Base-by-base conservation (phyloP, 2,797 vertebrate genomes). In the Decapterus maruadsi region DNA sequence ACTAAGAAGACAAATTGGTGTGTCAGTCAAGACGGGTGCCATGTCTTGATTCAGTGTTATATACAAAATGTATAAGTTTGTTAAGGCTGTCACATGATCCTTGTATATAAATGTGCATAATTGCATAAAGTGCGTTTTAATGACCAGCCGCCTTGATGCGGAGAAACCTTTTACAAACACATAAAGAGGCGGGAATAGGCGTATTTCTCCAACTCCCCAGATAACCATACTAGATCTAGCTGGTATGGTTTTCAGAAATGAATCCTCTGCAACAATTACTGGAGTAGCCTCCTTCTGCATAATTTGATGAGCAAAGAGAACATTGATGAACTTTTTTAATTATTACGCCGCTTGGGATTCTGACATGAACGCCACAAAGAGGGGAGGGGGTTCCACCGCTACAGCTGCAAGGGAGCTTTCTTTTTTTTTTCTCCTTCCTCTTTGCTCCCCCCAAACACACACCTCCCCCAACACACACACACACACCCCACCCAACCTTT, bases 221-320 rank as follows among this genome's bases (percentile, higher is more conserved):
- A 87, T 78, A 77, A 69, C 67, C 78, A 61, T 80, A 86, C 73
- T 64, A 88, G 84, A 90, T 92, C 84, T 76, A 81, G 80, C 90
- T 87, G 77, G 81, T 90, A 80, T 86, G 72, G 64, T 83, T 91
- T 89, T 90, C 86, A 69, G 90, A 93, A 95, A 93, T 93, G 81
- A 94, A 94, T 92, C 86, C 83, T 89, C 85, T 78, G 86, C 82
- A 89, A 93, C 92, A 93, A 94, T 94, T 92, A 93, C 89, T 66
- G 73, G 73, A 88, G 86, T 88, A 84, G 87, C 88, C 82, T 89
- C 88, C 90, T 90, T 92, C 88, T 92, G 90, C 88, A 92, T 93
- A 94, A 95, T 94, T 93, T 92, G 92, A 93, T 93, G 93, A 92
- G 92, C 90, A 91, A 93, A 91, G 81, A 90, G 91, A 94, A 93